Evolutionary conservation across 2,113 vertebrate species (phyloP), one percentile per base, ranked within the genome.

Genomic region (Tetrao urogallus): DNA sequence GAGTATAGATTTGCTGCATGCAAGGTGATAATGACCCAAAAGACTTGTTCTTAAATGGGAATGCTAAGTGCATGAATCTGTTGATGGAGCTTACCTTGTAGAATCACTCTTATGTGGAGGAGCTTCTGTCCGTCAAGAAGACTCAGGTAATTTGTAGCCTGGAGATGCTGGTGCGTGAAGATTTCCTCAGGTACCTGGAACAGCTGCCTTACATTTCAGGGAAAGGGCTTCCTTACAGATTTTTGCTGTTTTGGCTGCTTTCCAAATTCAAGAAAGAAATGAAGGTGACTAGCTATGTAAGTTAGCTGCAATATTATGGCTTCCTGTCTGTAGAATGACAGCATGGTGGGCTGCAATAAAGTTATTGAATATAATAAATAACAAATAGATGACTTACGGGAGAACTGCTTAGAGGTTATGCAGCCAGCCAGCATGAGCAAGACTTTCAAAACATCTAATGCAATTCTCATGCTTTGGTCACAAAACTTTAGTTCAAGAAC

Each of bases 271-370:
- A 57, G 42, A 87, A 56, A 25, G 67, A 92, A 96, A 88, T 1
- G 0, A 90, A 77, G 79, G 75, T 91, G 91, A 83, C 87, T 69
- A 54, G 56, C 69, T 90, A 19, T 54, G 40, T 61, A 61, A 89
- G 22, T 72, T 48, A 88, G 52, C 76, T 94, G 90, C 38, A 91
- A 18, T 88, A 48, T 65, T 84, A 73, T 88, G 76, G 79, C 73
- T 95, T 95, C 82, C 82, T 97, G 32, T 77, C 61, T 79, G 36
- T 80, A 79, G 34, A 3, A 22, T 70, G 47, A 65, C 86, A 81
- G 80, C 65, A 38, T 30, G 86, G 40, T 24, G 57, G 20, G 17
- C 57, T 81, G 13, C 21, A 76, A 32, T 27, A 80, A 89, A 91
- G 52, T 30, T 42, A 58, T 58, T 48, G 76, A 73, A 72, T 75